Evolutionary conservation across 1,140 invertebrate genomes (phyloP), one percentile per base, ranked within the genome.

Genomic region (Cydia splendana): DNA sequence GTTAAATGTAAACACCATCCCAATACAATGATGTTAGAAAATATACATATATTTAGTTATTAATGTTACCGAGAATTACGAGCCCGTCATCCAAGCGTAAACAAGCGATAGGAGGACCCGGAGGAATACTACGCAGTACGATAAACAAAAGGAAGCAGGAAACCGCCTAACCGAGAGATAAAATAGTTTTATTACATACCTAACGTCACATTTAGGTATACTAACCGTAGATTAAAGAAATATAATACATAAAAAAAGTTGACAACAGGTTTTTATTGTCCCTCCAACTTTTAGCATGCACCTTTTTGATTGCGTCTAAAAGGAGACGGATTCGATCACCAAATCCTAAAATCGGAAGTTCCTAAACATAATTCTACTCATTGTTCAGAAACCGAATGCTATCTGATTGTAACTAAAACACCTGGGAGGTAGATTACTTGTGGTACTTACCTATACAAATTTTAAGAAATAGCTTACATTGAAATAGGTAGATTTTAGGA

Each of bases 101-200:
- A 71, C 67, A 71, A 71, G 67, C 57, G 57, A 62, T 62, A 62
- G 57, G 57, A 62, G 57, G 57, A 69, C 30, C 65, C 65, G 13
- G 28, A 24, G 67, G 34, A 71, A 42, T 20, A 71, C 34, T 45
- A 71, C 67, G 67, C 67, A 71, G 38, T 38, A 20, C 34, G 67
- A 71, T 71, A 71, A 71, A 71, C 34, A 20, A 71, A 42, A 38
- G 67, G 67, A 71, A 71, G 45, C 67, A 71, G 67, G 67, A 71
- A 71, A 18, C 67, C 34, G 65, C 28, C 67, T 38, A 42, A n/a
- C 67, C 67, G 34, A 71, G 20, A 71, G 67, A 71, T 71, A 71
- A 71, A 24, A 57, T 18, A 57, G 12, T 1, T 57, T 48, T 15
- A 15, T 48, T 53, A 53, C n/a, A 62, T 62, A 62, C 57, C 57